These are phyloP conservation scores for Solea senegalensis DNA, from an alignment of 2,113 vertebrate species.

Conservation along the genomic window DNA sequence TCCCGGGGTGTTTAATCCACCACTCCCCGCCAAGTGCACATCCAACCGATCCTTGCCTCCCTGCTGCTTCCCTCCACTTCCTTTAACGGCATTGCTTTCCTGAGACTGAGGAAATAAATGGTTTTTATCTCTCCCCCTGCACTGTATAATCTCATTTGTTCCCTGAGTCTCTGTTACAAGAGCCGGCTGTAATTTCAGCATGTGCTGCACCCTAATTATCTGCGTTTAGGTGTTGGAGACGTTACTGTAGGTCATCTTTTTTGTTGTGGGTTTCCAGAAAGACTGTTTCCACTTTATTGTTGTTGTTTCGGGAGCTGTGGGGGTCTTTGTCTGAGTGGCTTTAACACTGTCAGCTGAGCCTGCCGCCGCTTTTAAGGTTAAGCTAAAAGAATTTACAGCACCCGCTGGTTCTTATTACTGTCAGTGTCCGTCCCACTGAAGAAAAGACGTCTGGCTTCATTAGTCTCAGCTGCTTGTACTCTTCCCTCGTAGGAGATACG, in stretches of 20 bases:
- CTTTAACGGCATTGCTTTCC: too few relatives aligned
- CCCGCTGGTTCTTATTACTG: background rate
- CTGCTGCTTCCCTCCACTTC: conserved; percentile 3
- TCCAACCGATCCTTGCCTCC: background rate
- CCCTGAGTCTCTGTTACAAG: conserved; percentile 1
- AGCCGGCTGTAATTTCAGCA: background rate
- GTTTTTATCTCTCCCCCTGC: background rate
- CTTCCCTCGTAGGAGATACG: conserved; percentile 19
- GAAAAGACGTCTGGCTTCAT: background rate
- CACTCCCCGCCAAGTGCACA: background rate
- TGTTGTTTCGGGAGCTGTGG: background rate
- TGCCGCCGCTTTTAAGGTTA: background rate
- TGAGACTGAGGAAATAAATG: background rate
- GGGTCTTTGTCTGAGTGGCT: too few relatives aligned
- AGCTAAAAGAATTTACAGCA: background rate
- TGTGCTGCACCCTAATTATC: background rate
- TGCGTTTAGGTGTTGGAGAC: background rate
- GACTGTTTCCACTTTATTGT: too few relatives aligned
- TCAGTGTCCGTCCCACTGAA: background rate
- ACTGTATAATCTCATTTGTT: conserved; percentile 23
- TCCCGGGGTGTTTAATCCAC: background rate
- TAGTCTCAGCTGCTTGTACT: background rate
- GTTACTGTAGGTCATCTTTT: background rate
- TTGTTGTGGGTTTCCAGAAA: background rate
- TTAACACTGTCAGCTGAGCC: too few relatives aligned